These are phyloP conservation scores for Atherix ibis DNA, from an alignment of 2,888 invertebrate genomes.

Conservation along the genomic window DNA sequence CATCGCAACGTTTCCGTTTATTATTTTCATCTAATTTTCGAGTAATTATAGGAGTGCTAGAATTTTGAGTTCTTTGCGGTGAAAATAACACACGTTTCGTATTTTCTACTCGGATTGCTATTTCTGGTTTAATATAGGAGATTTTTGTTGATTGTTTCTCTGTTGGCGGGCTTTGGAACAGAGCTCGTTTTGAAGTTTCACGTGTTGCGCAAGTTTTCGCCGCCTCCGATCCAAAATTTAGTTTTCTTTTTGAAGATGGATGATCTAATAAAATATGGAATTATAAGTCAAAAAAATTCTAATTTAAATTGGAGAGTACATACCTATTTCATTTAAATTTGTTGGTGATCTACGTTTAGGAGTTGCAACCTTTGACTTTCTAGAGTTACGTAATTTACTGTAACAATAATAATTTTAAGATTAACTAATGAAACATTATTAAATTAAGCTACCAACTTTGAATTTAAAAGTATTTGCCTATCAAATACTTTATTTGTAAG, in stretches of 20 bases:
- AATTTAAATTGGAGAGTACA: no score
- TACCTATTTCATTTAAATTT: no score
- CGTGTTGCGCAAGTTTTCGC: slow-evolving; percentile 27
- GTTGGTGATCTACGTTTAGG: no score
- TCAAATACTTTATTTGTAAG: background rate
- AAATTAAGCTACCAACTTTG: no score
- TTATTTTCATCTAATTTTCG: background rate
- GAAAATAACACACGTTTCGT: slow-evolving; percentile 54
- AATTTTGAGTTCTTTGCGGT: slow-evolving; percentile 22
- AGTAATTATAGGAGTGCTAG: slow-evolving; percentile 1
- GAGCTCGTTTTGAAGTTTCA: slow-evolving; percentile 50
- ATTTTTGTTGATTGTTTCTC: slow-evolving; percentile 15
- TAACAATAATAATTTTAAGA: no score
- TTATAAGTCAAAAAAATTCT: no score
- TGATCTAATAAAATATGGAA: no score
- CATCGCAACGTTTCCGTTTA: slow-evolving; percentile 24
- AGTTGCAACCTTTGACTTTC: slow-evolving; percentile 16
- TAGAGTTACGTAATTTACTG: no score
- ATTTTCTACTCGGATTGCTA: slow-evolving; percentile 36
- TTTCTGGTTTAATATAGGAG: slow-evolving; percentile 30
- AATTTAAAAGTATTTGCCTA: slow-evolving; percentile 8
- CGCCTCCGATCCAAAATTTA: slow-evolving; percentile 18
- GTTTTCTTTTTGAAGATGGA: slow-evolving; percentile 28
- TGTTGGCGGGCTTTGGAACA: slow-evolving; percentile 56
- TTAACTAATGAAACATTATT: no score